Evolutionary conservation across 2,797 vertebrate genomes (phyloP).

Genomic region (Megaceryle alcyon): DNA sequence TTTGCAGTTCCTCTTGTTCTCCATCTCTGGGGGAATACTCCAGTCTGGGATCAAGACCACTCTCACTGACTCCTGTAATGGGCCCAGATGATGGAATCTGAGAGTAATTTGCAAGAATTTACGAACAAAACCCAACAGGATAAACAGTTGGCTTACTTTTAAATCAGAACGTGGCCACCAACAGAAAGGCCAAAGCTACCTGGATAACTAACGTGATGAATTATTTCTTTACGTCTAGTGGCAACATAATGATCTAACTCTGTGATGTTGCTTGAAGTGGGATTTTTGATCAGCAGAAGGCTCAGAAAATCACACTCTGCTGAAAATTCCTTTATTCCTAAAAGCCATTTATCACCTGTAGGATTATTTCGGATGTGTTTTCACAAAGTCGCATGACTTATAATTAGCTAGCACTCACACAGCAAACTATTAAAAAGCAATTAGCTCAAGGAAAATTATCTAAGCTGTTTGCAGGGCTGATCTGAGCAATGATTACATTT

Average conservation of each 20-base stretch:
- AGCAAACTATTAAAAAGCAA: slow-evolving; percentile 50
- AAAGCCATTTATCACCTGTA: slow-evolving; percentile 12
- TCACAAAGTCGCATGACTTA: background rate
- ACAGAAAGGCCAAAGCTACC: background rate
- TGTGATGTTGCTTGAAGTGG: background rate
- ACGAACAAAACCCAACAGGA: background rate
- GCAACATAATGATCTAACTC: background rate
- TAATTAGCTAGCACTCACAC: slow-evolving; percentile 4
- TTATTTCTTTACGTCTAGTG: background rate
- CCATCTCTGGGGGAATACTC: background rate
- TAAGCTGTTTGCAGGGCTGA: background rate
- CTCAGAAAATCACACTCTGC: background rate
- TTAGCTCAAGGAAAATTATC: background rate
- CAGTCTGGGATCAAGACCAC: background rate
- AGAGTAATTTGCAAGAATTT: background rate
- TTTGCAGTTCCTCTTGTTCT: background rate
- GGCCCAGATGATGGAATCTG: background rate
- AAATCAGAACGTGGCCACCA: background rate
- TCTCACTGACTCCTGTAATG: background rate
- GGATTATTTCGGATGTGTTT: background rate
- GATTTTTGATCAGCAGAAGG: background rate
- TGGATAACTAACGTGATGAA: background rate
- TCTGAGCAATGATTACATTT: background rate
- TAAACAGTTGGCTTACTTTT: background rate
- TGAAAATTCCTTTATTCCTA: background rate